A percentile compares a stretch with the other conserved stretches of the same genome.
These are phyloP conservation scores for Caenorhabditis sp. DNA, from an alignment of 2,888 invertebrate genomes.

Conservation along the genomic window DNA sequence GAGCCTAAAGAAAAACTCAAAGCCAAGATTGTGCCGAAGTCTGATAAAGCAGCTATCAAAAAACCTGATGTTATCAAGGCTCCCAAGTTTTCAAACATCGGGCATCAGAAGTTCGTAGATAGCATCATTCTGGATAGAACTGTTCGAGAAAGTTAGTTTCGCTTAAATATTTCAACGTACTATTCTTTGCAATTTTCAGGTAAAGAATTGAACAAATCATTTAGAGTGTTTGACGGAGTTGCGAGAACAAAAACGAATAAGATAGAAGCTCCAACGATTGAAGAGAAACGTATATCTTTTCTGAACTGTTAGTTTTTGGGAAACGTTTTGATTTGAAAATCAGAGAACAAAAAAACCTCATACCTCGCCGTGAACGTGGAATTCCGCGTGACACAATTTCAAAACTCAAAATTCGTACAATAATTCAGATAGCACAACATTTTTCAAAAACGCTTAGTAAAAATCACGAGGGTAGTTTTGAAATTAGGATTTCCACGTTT, in stretches of 20 bases:
- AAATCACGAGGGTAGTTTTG: no score
- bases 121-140: conserved; percentile 5
- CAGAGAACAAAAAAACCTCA: no score
- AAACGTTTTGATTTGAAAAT: no score
- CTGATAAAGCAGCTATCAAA: conserved; percentile 3
- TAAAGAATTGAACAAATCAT: neutral
- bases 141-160: neutral
- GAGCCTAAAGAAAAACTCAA: neutral
- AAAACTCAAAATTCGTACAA: no score
- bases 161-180: no score
- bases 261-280: neutral
- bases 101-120: neutral
- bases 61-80: neutral
- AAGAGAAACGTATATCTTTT: neutral
- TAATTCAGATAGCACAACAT: no score
- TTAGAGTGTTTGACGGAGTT: conserved; percentile 16
- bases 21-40: neutral
- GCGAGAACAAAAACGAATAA: neutral
- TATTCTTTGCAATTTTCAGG: no score
- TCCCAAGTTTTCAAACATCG: neutral
- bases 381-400: no score
- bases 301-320: conserved; percentile 6
- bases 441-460: no score
- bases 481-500: no score
- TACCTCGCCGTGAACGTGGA: no score